Evolutionary conservation across 2,113 vertebrate genomes (phyloP), one percentile per base, ranked within the genome.

Genomic region (Paramisgurnus dabryanus): DNA sequence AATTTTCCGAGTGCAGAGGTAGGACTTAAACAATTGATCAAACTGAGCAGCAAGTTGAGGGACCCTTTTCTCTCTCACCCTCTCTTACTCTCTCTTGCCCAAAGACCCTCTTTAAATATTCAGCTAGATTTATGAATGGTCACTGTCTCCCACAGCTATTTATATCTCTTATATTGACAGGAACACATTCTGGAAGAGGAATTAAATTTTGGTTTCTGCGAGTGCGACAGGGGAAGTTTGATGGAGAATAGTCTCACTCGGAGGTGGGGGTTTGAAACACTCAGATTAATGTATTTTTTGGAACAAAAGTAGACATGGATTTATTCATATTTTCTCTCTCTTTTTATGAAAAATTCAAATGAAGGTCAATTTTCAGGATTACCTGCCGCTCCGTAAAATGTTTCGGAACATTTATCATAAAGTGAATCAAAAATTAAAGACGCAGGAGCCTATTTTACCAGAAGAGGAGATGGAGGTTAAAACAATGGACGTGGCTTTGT

Each of bases 41-140:
- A 91, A 87, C 87, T 85, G 90, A 90, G 91, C 87, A 89, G 90
- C 81, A 78, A 89, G 87, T 73, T 85, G 67, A 87, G 85, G 88
- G 80, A 75, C 85, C 80, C 83, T 81, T 58, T 22, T 22, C 73
- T 74, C 57, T 76, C 69, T 84, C 64, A 57, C 45, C 47, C 10
- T 63, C 64, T 57, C 55, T 76, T 5, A 18, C 17, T 73, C 66
- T 87, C 88, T 82, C 69, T 81, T 85, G 83, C 87, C 88, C 89
- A 90, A 90, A 92, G 88, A 91, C 87, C 88, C 88, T 92, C 86
- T 89, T 94, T 90, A 93, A 93, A 94, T 93, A 94, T 93, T 93
- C 91, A 94, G 90, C 81, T 84, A 88, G 91, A 94, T 92, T 93
- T 93, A 94, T 93, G 91, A 91, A 91, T 88, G 90, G 91, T 89